Base-by-base conservation (phyloP, 2,113 vertebrate species). In the Lagenorhynchus albirostris region DNA sequence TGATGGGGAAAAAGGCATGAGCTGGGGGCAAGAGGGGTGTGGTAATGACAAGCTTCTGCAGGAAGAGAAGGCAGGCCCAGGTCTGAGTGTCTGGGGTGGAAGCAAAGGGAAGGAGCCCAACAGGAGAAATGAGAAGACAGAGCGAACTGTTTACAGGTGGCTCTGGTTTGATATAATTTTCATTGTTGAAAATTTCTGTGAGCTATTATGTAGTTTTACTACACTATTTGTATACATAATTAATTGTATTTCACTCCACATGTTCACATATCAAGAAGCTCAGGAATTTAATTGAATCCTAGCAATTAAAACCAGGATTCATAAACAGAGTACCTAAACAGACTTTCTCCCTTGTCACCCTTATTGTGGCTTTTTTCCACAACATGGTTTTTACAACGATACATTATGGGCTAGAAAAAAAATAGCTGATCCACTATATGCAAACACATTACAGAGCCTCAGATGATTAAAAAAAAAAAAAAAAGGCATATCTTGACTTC, bases 301-400 rank as follows among this genome's bases (percentile, higher is more conserved):
- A 74, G 73, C n/a, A 70, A 25, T 76, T 95, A 87, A 89, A 86
- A 93, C 36, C 15, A 70, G 81, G 50, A 55, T 91, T 95, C 80
- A 60, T 31, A 82, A 60, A 41, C 6, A 31, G 63, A 89, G 60
- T 80, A 80, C 55, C 71, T 77, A 76, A 58, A 71, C 4, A 83
- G 77, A 85, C 70, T 97, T 70, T 94, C 23, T 71, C 44, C 38
- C 65, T 83, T 91, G 74, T 87, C 53, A 70, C 4, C 8, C 18
- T 15, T 58, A 31, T 36, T 41, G n/a, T 53, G 31, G 18, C 38
- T 87, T 94, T 92, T 63, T 26, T 21, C 33, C 11, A 71, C 21
- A 58, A 79, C 12, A 67, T 70, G 67, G 18, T 67, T 91, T 94
- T 93, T 36, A 33, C 85, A 71, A 73, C 63, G 60, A 94, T 71